phyloP scores from a whole-genome alignment of 2,797 vertebrate species.

The Chrysocyon brachyurus region DNA sequence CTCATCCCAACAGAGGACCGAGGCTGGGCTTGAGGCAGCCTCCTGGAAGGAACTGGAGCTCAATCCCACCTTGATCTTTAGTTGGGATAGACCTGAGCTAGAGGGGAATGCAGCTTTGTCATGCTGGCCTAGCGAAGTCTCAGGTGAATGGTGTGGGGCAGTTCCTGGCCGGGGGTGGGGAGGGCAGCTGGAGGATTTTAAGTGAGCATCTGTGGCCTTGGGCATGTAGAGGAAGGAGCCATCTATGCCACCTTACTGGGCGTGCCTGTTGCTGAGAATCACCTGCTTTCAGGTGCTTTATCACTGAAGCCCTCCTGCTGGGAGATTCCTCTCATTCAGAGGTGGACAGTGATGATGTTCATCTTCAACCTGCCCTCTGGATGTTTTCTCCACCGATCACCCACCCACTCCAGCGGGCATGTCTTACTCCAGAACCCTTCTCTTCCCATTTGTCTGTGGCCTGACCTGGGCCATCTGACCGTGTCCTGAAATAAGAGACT shows the following conservation, averaged over 20 bases:
- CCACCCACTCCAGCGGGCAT: rapidly evolving
- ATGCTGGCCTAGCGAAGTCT: rapidly evolving
- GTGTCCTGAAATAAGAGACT: background rate
- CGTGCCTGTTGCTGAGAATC: rapidly evolving
- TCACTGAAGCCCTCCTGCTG: background rate
- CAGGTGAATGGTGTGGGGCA: rapidly evolving
- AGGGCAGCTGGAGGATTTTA: background rate
- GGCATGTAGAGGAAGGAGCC: background rate
- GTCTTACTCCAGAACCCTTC: background rate
- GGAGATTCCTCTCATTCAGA: rapidly evolving
- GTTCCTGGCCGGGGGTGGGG: background rate
- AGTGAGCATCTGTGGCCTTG: too few species aligned
- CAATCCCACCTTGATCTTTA: too few species aligned
- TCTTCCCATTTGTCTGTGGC: background rate
- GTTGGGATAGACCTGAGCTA: background rate
- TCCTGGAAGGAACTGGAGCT: background rate
- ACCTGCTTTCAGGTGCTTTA: rapidly evolving
- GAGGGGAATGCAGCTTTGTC: background rate
- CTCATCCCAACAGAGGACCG: too few species aligned
- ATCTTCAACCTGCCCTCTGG: background rate
- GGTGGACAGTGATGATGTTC: background rate
- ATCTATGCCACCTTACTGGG: rapidly evolving
- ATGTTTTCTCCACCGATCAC: too few species aligned
- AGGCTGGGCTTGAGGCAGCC: rapidly evolving
- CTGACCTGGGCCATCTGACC: background rate